These are phyloP conservation scores for Scrobipalpa atriplicella DNA, from an alignment of 2,888 invertebrate species.

Conservation along the genomic window DNA sequence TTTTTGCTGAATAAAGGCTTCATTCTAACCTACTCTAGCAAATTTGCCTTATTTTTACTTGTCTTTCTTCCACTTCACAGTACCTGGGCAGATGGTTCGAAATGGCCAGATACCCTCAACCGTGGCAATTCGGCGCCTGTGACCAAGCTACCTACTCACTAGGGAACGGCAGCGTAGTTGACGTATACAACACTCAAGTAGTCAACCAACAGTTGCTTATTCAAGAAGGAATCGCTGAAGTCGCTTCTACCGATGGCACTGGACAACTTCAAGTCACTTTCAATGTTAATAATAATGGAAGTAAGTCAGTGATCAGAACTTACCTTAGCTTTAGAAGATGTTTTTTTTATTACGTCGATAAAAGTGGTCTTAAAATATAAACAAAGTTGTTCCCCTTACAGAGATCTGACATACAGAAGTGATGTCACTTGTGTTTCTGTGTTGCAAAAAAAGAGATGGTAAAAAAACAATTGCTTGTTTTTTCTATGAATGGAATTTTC, in stretches of 20 bases:
- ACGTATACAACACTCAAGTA: slow-evolving; percentile 57
- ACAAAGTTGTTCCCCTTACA: too few species aligned
- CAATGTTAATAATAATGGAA: slow-evolving; percentile 63
- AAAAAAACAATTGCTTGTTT: too few species aligned
- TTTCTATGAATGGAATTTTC: too few species aligned
- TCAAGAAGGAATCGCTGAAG: slow-evolving; percentile 75
- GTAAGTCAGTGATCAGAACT: slow-evolving; percentile 52
- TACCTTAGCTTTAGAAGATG: too few species aligned
- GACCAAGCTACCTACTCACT: slow-evolving; percentile 80
- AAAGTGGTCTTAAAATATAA: too few species aligned
- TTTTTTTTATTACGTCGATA: too few species aligned
- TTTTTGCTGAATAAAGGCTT: too few species aligned
- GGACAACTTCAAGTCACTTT: slow-evolving; percentile 81
- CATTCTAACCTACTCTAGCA: too few species aligned
- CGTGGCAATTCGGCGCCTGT: slow-evolving; percentile 84
- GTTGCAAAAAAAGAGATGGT: too few species aligned
- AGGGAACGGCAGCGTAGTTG: slow-evolving; percentile 41
- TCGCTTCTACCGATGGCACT: slow-evolving; percentile 68
- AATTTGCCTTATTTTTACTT: not conserved
- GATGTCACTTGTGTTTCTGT: too few species aligned
- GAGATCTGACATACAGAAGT: too few species aligned
- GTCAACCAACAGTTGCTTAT: slow-evolving; percentile 67
- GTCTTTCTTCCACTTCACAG: slow-evolving; percentile 43
- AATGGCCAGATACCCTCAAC: slow-evolving; percentile 83
- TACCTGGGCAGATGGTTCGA: slow-evolving; percentile 84